A percentile compares a stretch with the other conserved stretches of the same genome.
Conservation (phyloP, 2,888 invertebrate genomes). For the Drosophila merina region DNA sequence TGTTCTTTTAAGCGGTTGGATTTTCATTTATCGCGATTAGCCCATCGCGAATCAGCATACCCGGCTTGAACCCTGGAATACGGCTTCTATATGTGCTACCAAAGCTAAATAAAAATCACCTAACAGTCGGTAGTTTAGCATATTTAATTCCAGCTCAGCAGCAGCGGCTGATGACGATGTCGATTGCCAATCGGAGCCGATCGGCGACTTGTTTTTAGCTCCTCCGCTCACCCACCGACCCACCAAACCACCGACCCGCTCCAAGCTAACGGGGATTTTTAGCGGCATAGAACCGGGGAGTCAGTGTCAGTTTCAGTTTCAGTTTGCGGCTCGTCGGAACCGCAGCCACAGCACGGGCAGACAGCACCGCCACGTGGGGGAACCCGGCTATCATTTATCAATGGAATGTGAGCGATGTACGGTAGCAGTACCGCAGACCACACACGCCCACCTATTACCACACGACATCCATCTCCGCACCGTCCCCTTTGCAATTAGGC, state of each 20-base stretch:
- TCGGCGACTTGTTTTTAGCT: constrained; percentile 34
- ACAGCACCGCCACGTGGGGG: constrained; percentile 46
- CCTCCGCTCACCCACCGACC: background rate
- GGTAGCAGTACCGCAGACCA: constrained; percentile 33
- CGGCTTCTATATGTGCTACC: background rate
- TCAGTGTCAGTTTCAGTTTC: constrained; percentile 62
- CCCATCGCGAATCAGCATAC: background rate
- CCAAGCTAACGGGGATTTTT: constrained; percentile 30
- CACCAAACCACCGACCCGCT: background rate
- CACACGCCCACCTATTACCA: constrained; percentile 20
- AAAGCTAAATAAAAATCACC: constrained; percentile 56
- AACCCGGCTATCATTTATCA: constrained; percentile 65
- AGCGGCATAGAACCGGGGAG: constrained; percentile 20
- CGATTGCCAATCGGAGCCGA: constrained; percentile 37
- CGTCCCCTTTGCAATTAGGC: constrained; percentile 26
- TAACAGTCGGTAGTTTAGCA: constrained; percentile 53
- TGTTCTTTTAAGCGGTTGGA: background rate
- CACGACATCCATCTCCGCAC: background rate
- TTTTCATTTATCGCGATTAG: background rate
- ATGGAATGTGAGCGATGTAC: constrained; percentile 53
- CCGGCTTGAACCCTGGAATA: constrained; percentile 5
- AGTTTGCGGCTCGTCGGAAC: constrained; percentile 65
- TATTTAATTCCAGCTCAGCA: constrained; percentile 51
- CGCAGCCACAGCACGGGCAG: constrained; percentile 45
- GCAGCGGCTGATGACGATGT: constrained; percentile 31